Base-by-base conservation (phyloP, 2,888 invertebrate species). In the Dascillus cervinus region DNA sequence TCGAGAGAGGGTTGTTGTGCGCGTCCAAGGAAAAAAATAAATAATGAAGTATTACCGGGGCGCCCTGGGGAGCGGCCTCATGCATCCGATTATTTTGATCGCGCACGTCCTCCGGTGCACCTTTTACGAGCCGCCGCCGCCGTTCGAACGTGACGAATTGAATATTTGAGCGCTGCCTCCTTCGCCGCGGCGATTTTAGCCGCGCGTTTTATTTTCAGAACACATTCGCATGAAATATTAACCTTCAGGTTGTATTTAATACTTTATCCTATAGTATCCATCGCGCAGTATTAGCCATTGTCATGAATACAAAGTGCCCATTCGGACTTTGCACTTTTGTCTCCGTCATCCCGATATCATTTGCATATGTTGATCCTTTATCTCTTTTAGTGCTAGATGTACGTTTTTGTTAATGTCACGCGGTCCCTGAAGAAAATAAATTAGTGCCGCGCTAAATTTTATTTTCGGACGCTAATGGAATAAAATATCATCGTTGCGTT, bases 141-240 rank as follows among this genome's bases (percentile, higher is more conserved):
- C n/a, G n/a, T n/a, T n/a, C n/a, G n/a, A n/a, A n/a, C n/a, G n/a
- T n/a, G n/a, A n/a, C n/a, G n/a, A n/a, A n/a, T n/a, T n/a, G n/a
- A n/a, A n/a, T n/a, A n/a, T n/a, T n/a, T n/a, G n/a, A n/a, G n/a
- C n/a, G n/a, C n/a, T n/a, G n/a, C n/a, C n/a, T n/a, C n/a, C n/a
- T n/a, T n/a, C n/a, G n/a, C n/a, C n/a, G n/a, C n/a, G n/a, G n/a
- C n/a, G n/a, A n/a, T n/a, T n/a, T n/a, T n/a, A n/a, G n/a, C n/a
- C n/a, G n/a, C n/a, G n/a, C 35, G 30, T 43, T 43, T 43, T 43
- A 43, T 43, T 43, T 38, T 38, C 38, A 32, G 37, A 37, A 33
- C 37, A 32, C 38, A 33, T 41, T 34, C 40, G 37, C 39, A 44
- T 48, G 46, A 48, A 48, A 46, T 48, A 48, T 48, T 46, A 48